Percentiles rank a stretch among this genome's conserved stretches.
Conservation (phyloP, 2,888 invertebrate species). For the Limnephilus rhombicus region DNA sequence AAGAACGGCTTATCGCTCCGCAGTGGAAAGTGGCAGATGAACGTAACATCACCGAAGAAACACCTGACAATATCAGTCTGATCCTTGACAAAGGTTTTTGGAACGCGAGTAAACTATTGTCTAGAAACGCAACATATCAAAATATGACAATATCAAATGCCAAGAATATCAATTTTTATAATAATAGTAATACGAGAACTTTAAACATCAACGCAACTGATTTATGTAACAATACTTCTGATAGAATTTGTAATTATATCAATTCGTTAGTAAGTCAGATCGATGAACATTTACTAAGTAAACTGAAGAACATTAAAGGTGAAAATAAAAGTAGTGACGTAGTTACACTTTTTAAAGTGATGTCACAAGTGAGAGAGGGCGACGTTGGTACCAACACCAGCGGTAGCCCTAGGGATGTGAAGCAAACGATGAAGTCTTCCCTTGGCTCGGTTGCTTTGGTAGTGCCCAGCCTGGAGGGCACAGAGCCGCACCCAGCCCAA, state of each 20-base stretch:
- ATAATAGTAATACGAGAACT: not conserved
- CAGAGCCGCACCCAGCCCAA: not conserved
- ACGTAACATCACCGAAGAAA: not conserved
- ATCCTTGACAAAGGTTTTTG: not conserved
- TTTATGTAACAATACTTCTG: not conserved
- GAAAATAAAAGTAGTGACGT: not conserved
- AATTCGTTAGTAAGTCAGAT: not conserved
- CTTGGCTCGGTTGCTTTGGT: constrained; percentile 62
- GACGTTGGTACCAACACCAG: not conserved
- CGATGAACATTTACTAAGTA: not conserved
- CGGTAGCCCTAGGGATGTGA: not conserved
- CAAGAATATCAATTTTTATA: not conserved
- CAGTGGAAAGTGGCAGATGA: constrained; percentile 35
- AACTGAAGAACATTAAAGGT: not conserved
- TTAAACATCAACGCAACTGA: not conserved
- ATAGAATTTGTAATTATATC: not conserved
- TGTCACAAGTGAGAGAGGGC: constrained; percentile 17
- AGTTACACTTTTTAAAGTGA: not conserved
- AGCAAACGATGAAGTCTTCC: constrained; percentile 49
- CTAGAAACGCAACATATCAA: constrained; percentile 21
- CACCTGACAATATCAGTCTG: not conserved
- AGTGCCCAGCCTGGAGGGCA: constrained; percentile 55
- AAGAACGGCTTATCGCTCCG: not conserved
- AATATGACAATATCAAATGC: constrained; percentile 12
- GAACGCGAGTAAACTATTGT: not conserved